Evolutionary conservation across 2,888 invertebrate species (phyloP).

Genomic region (Ennomos fuscantarius): DNA sequence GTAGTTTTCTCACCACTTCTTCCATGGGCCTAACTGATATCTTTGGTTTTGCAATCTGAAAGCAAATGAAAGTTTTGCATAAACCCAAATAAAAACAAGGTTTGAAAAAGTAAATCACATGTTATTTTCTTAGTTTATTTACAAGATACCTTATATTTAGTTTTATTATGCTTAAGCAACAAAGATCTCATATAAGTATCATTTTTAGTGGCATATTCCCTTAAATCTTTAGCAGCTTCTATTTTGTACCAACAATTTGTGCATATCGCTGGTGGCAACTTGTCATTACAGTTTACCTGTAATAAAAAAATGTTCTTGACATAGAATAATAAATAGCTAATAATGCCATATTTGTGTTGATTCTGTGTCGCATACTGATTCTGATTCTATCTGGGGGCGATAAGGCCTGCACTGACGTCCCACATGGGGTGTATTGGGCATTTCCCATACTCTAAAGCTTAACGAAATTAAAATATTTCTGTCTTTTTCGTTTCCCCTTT

Average conservation of each 20-base stretch:
- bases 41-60: constrained; percentile 12
- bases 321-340: no score
- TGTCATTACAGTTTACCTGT: constrained; percentile 50
- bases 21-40: constrained; percentile 1
- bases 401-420: no score
- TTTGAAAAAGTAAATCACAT: no score
- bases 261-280: constrained; percentile 65
- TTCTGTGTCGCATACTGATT: no score
- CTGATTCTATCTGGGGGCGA: no score
- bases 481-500: no score
- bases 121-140: neutral
- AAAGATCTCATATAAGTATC: constrained; percentile 47
- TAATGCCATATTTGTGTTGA: no score
- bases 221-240: constrained; percentile 49
- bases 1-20: constrained; percentile 9
- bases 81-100: neutral
- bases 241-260: constrained; percentile 54
- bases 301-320: constrained; percentile 4
- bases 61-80: neutral
- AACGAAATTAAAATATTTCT: no score
- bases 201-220: constrained; percentile 53
- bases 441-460: no score
- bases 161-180: neutral
- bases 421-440: no score
- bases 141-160: constrained; percentile 2